These are phyloP conservation scores for Synaphobranchus kaupii DNA, from an alignment of 2,797 vertebrate species.

Conservation along the genomic window DNA sequence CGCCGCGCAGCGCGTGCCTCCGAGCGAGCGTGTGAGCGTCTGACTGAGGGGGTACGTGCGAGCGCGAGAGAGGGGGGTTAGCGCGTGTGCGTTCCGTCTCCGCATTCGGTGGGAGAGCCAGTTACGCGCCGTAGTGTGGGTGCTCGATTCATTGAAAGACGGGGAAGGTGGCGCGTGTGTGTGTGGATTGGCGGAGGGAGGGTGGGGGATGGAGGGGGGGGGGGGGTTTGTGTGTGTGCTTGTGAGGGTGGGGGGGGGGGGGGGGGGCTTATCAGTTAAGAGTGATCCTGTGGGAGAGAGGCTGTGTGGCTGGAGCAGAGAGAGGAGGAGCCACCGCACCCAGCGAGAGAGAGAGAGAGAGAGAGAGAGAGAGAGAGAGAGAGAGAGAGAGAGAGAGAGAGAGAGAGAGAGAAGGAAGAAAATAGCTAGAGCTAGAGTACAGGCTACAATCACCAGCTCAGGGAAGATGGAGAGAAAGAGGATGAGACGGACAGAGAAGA, in stretches of 20 bases:
- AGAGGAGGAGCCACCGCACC: slow-evolving; percentile 53
- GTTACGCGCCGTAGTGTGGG: slow-evolving; percentile 13
- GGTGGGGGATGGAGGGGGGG: background rate
- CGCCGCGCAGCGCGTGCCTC: background rate
- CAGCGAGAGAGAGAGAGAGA: slow-evolving; percentile 45
- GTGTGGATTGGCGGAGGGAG: background rate
- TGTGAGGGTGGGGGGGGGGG: background rate
- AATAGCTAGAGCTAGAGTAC: background rate
- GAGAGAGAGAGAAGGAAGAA: slow-evolving; percentile 24
- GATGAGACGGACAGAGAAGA: slow-evolving; percentile 28
- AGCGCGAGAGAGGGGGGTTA: slow-evolving; percentile 43
- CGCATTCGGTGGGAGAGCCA: background rate
- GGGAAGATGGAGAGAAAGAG: slow-evolving; percentile 30
- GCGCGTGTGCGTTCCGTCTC: slow-evolving; percentile 28
- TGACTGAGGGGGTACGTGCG: slow-evolving; percentile 31
- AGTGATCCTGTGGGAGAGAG: slow-evolving; percentile 46
- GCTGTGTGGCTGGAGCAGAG: slow-evolving; percentile 11
- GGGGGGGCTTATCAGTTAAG: slow-evolving; percentile 42
- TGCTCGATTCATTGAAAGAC: slow-evolving; percentile 26
- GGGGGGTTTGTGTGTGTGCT: background rate
- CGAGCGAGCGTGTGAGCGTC: slow-evolving; percentile 4
- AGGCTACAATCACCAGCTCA: background rate
- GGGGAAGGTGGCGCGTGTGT: slow-evolving; percentile 25
- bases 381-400: slow-evolving; percentile 33
- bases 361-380: slow-evolving; percentile 40